Percentiles rank a stretch among this genome's conserved stretches.
These are phyloP conservation scores for Notarius lentiginosus DNA, from an alignment of 2,113 vertebrate genomes.

Conservation along the genomic window DNA sequence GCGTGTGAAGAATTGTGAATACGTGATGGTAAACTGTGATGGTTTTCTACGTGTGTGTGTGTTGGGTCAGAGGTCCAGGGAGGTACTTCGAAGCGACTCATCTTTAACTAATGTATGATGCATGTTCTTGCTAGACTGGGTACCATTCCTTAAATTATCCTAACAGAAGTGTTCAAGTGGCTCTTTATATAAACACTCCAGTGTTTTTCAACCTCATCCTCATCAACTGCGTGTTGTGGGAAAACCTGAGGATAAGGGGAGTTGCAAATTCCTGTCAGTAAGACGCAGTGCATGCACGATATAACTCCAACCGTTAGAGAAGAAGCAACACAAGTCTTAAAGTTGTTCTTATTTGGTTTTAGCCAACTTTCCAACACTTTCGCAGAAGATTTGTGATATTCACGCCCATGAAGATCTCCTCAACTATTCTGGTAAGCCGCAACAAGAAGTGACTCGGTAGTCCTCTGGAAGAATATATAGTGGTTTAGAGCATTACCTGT, in stretches of 20 bases:
- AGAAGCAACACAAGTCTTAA: not conserved
- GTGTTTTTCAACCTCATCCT: not conserved
- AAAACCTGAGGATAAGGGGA: not conserved
- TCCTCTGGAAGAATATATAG: not conserved
- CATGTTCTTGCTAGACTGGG: not conserved
- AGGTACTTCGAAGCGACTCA: not conserved
- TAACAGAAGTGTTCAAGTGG: not conserved
- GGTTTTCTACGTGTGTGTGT: slow-evolving; percentile 18
- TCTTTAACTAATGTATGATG: slow-evolving; percentile 6
- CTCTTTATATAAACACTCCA: not conserved
- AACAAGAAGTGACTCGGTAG: not conserved
- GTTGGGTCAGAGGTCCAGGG: not conserved
- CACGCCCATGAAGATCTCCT: not conserved
- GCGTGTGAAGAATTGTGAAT: slow-evolving; percentile 2
- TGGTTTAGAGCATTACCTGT: too few relatives aligned
- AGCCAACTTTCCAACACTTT: not conserved
- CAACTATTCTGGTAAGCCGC: not conserved
- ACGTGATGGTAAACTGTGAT: slow-evolving; percentile 34
- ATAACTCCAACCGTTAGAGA: not conserved
- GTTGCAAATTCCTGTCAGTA: not conserved
- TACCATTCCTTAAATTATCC: not conserved
- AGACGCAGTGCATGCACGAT: not conserved
- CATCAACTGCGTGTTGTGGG: not conserved
- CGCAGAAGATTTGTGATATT: not conserved
- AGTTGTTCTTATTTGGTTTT: not conserved